Percentiles rank a stretch among this genome's conserved stretches.
Conservation (phyloP, 1,140 invertebrate species). For the Drosophila pectinifera region DNA sequence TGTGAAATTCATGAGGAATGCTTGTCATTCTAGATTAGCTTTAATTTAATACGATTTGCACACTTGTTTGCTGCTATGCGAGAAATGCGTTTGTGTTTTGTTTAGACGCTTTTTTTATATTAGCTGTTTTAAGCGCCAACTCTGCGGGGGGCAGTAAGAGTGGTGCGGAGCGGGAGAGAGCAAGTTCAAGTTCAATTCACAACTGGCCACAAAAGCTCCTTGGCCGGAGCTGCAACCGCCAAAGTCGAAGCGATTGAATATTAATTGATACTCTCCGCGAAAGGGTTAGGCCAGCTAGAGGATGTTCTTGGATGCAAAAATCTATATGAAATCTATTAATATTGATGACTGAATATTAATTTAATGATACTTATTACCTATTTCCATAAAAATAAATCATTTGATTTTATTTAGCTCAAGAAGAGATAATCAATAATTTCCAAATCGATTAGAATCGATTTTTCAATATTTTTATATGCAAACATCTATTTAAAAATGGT, state of each 20-base stretch:
- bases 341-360: too few relatives aligned
- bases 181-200: slow-evolving; percentile 57
- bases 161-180: slow-evolving; percentile 7
- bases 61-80: slow-evolving; percentile 71
- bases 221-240: slow-evolving; percentile 45
- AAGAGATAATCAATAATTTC: too few relatives aligned
- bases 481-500: too few relatives aligned
- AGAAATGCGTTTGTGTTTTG: slow-evolving; percentile 58
- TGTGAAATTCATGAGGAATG: slow-evolving; percentile 50
- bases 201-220: slow-evolving; percentile 53
- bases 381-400: too few relatives aligned
- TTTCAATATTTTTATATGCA: too few relatives aligned
- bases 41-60: slow-evolving; percentile 78
- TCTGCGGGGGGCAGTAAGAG: slow-evolving; percentile 1
- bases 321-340: too few relatives aligned
- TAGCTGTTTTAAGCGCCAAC: slow-evolving; percentile 38
- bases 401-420: too few relatives aligned
- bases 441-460: too few relatives aligned
- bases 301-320: too few relatives aligned
- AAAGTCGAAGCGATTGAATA: slow-evolving; percentile 45
- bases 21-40: slow-evolving; percentile 46
- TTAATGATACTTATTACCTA: too few relatives aligned
- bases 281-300: background rate
- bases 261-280: slow-evolving; percentile 12
- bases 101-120: slow-evolving; percentile 31